Percentiles rank a stretch among this genome's conserved stretches.
phyloP scores from a whole-genome alignment of 1,140 invertebrate species.

The Bathynomus jamesi region DNA sequence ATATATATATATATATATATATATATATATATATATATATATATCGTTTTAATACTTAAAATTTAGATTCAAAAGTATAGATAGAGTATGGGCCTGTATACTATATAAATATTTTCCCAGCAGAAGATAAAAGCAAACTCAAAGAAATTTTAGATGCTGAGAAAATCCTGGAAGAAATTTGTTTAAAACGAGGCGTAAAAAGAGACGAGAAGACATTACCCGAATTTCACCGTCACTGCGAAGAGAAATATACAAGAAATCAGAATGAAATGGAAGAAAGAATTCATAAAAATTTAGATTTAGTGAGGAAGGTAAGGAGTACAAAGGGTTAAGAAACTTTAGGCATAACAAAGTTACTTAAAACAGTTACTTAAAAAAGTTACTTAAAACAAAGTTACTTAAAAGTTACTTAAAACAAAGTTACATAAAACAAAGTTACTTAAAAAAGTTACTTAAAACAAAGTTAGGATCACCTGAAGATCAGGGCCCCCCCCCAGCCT shows the following conservation, averaged over 20 bases:
- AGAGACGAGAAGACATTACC: not conserved
- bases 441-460: too few species aligned
- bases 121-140: not conserved
- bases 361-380: too few species aligned
- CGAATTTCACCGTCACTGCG: not conserved
- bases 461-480: too few species aligned
- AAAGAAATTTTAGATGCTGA: not conserved
- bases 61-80: not conserved
- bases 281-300: not conserved
- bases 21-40: too few species aligned
- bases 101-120: not conserved
- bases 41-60: too few species aligned
- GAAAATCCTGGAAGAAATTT: not conserved
- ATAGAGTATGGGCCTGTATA: not conserved
- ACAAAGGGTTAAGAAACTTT: too few species aligned
- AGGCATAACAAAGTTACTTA: too few species aligned
- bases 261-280: not conserved
- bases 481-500: too few species aligned
- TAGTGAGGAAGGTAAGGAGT: not conserved
- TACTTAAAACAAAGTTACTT: too few species aligned
- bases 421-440: not conserved
- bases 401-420: not conserved
- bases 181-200: not conserved
- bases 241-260: not conserved
- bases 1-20: too few species aligned